Evolutionary conservation across 2,797 vertebrate species (phyloP).

Genomic region (Myripristis jacobus): DNA sequence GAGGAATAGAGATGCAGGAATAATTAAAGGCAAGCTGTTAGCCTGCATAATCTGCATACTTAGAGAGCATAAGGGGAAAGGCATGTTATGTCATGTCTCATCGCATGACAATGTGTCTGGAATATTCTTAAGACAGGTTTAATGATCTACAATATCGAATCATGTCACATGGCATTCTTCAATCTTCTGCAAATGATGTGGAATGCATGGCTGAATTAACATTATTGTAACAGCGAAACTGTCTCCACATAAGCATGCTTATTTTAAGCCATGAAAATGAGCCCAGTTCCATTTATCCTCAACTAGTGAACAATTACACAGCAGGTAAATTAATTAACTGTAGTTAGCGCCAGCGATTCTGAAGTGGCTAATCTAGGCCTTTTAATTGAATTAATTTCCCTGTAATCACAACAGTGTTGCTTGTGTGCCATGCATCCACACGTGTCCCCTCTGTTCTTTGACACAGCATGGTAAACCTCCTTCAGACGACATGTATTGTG

Average conservation of each 20-base stretch:
- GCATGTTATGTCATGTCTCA: conserved; percentile 35
- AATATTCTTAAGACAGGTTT: conserved; percentile 9
- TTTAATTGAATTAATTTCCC: conserved; percentile 65
- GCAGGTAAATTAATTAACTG: conserved; percentile 71
- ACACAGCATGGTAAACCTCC: neutral
- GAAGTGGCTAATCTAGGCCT: conserved; percentile 52
- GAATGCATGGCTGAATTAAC: conserved; percentile 33
- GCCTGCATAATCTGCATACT: conserved; percentile 61
- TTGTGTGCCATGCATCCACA: neutral
- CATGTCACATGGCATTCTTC: conserved; percentile 19
- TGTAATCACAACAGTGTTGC: conserved; percentile 40
- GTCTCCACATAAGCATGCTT: conserved; percentile 36
- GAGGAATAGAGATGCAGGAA: conserved; percentile 41
- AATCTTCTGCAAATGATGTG: conserved; percentile 9
- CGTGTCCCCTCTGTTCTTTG: neutral
- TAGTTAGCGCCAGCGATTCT: conserved; percentile 46
- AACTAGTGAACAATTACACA: conserved; percentile 62
- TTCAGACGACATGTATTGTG: conserved; percentile 1
- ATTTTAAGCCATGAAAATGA: conserved; percentile 44
- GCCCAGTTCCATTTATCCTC: conserved; percentile 48
- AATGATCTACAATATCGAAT: conserved; percentile 11
- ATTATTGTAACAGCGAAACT: conserved; percentile 18
- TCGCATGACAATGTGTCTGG: conserved; percentile 27
- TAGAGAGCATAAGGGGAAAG: conserved; percentile 38
- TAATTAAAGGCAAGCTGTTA: conserved; percentile 66